Base-by-base conservation (phyloP, 1,140 invertebrate species). In the Sarcophaga bullata region DNA sequence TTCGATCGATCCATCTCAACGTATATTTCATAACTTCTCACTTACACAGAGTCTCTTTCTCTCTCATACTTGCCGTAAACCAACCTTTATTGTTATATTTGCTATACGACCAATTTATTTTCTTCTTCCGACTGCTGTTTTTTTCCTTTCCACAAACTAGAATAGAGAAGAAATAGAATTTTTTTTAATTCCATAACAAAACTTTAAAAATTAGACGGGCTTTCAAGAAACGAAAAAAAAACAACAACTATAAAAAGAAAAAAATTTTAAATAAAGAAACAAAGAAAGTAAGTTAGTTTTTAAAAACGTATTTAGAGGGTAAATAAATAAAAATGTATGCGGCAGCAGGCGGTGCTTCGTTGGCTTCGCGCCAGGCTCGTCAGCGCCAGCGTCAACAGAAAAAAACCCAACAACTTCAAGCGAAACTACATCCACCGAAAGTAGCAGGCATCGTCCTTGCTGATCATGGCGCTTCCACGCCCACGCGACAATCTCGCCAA, bases 321-420 rank as follows among this genome's bases (percentile, higher is more conserved):
- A 91, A 91, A 37, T 37, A 37, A 37, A 37, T 37, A 37, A 37
- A 37, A 84, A 95, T 95, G 94, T 95, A 94, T 92, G 94, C 94
- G 86, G 94, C 94, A 86, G 94, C 94, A 86, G 94, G 94, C 86
- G 94, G 94, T 88, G 94, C 94, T 85, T 94, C 93, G 85, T 91
- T 94, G 87, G 94, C 94, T 86, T 94, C 93, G 88, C 92, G 94
- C 85, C 93, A 94, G 89, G 94, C 92, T 19, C 91, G 93, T 68
- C 91, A 92, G 84, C 88, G 90, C 76, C 91, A 92, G 84, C 87
- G 87, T 17, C 88, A 89, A 84, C 86, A 90, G 84, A 88, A 88
- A 76, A 92, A 92, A 85, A 92, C 91, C 84, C 91, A 90, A 86
- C 86, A 87, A 82, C 86, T 87, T 87, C 90, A 91, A 86, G 90